Base-by-base conservation (phyloP, 2,888 invertebrate genomes). In the Achlya flavicornis region DNA sequence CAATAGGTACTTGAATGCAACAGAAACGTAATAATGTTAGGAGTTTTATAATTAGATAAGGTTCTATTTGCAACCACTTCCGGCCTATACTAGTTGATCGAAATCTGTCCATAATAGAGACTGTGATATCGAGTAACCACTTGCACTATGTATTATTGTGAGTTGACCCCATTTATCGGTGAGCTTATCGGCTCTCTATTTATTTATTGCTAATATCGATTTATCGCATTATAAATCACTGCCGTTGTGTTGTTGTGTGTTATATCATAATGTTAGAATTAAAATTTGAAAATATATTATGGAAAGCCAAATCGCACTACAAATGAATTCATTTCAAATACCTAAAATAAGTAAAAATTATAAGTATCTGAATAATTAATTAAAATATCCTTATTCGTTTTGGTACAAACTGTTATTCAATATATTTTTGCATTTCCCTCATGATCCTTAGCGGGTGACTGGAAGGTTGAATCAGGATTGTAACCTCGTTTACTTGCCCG, bases 401-500 rank as follows among this genome's bases (percentile, higher is more conserved):
- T 26, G 26, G 26, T 26, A 26, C 26, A 26, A 26, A 26, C 10
- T 10, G 38, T 10, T 38, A 38, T 38, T 10, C 7, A 10, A 38
- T 8, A 8, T 8, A 3, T 41, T 12, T 19, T 10, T 2, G 3
- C 53, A 10, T 10, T 10, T 53, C 14, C n/a, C 16, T 10, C 53
- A 53, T 16, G 7, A 48, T 48, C 4, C 53, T 53, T 3, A 53
- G 0, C 53, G 16, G 48, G 10, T 10, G 1, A 12, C 41, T 53
- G 19, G 53, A 10, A 53, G 12, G 4, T 19, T 10, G 19, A 1
- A 53, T 53, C 19, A 48, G 7, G 16, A n/a, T 57, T 32, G 26
- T 26, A 62, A 60, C 48, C 33, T 57, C 33, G 38, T 63, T 67
- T 64, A 61, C 62, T 65, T 63, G 62, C 63, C 58, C 61, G 16